phyloP scores from a whole-genome alignment of 2,797 vertebrate genomes.

The Nannoperca australis region DNA sequence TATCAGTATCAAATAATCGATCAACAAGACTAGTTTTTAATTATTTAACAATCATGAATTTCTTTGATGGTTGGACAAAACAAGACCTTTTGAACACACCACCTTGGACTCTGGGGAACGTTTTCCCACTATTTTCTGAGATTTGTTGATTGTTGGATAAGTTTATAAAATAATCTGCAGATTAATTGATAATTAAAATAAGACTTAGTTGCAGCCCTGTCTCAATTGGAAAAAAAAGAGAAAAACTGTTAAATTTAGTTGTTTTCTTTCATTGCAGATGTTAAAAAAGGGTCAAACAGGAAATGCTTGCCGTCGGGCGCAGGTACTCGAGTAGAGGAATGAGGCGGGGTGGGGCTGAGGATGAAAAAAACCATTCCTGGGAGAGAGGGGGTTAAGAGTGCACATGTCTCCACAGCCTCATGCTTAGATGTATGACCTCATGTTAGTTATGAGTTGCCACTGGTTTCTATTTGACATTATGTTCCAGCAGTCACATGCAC shows the following conservation, averaged over 20 bases:
- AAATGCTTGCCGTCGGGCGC: neutral
- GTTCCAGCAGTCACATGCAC: neutral
- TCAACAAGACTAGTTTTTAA: neutral
- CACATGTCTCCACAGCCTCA: neutral
- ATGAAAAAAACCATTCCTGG: neutral
- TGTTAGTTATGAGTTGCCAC: neutral
- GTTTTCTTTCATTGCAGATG: neutral
- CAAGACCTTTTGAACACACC: neutral
- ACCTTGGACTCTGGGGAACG: neutral
- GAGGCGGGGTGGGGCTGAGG: neutral
- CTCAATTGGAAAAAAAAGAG: neutral
- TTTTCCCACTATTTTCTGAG: neutral
- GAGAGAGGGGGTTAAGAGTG: neutral
- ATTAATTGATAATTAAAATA: neutral
- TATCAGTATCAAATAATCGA: neutral
- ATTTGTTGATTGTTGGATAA: too few species aligned
- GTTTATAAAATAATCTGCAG: too few species aligned
- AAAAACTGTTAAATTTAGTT: neutral
- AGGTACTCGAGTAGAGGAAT: slow-evolving; percentile 1
- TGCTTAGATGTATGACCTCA: neutral
- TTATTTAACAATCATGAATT: neutral
- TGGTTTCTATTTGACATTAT: slow-evolving; percentile 8
- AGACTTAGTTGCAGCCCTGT: neutral
- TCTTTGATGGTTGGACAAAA: neutral
- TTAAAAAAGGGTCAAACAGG: neutral